phyloP scores from a whole-genome alignment of 2,888 invertebrate species.

The Aproaerema taeniolella region DNA sequence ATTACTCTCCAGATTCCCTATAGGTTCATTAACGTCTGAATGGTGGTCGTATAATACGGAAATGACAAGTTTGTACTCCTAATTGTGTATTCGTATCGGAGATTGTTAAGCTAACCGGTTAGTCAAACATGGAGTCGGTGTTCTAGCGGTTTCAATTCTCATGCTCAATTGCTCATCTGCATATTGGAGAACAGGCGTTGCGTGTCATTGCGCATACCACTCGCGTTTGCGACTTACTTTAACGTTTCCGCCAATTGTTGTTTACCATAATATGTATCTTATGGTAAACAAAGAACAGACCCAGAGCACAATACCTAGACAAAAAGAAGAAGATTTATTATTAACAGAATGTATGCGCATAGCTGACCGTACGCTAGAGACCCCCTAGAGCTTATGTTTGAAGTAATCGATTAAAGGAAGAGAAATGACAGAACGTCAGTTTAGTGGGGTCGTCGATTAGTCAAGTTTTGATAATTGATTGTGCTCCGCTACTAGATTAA shows the following conservation, averaged over 20 bases:
- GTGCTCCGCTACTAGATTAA: slow-evolving; percentile 67
- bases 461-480: slow-evolving; percentile 74
- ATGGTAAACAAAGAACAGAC: slow-evolving; percentile 15
- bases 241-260: slow-evolving; percentile 1
- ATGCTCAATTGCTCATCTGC: slow-evolving; percentile 3
- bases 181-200: background rate
- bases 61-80: slow-evolving; percentile 37
- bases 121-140: slow-evolving; percentile 10
- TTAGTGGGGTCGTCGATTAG: slow-evolving; percentile 64
- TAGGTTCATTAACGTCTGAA: slow-evolving; percentile 40
- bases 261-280: background rate
- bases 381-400: slow-evolving; percentile 70
- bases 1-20: slow-evolving; percentile 40
- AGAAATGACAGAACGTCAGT: slow-evolving; percentile 74
- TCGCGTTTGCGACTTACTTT: background rate
- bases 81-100: slow-evolving; percentile 29
- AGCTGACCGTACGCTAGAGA: slow-evolving; percentile 46
- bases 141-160: background rate
- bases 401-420: slow-evolving; percentile 74
- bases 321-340: slow-evolving; percentile 56
- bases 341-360: slow-evolving; percentile 51
- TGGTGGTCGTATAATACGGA: slow-evolving; percentile 40
- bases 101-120: slow-evolving; percentile 20
- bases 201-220: background rate
- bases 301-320: slow-evolving; percentile 16